Evolutionary conservation across 2,888 invertebrate species (phyloP).

Genomic region (Zootermopsis nevadensis): DNA sequence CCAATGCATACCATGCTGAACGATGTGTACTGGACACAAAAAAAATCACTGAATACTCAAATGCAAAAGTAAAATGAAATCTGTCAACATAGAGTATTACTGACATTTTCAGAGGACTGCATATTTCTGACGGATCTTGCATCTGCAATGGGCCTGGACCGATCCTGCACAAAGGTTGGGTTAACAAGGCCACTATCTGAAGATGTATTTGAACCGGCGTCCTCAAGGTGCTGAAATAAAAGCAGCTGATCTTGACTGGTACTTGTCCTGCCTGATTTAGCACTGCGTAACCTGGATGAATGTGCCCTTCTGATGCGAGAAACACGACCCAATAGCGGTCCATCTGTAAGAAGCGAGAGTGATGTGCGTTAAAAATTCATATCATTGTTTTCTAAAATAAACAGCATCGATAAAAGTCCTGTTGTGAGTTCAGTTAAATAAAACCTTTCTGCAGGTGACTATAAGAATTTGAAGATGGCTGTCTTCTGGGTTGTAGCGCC

Average conservation of each 20-base stretch:
- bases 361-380: too few relatives aligned
- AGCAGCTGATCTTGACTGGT: conserved; percentile 4
- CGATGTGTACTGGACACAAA: too few relatives aligned
- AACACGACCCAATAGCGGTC: conserved; percentile 61
- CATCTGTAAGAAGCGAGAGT: conserved; percentile 56
- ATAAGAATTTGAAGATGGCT: too few relatives aligned
- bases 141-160: neutral
- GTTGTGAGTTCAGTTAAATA: too few relatives aligned
- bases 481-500: too few relatives aligned
- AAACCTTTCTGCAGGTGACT: too few relatives aligned
- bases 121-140: neutral
- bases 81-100: neutral
- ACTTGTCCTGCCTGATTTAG: conserved; percentile 29
- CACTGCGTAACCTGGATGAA: conserved; percentile 58
- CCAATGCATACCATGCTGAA: too few relatives aligned
- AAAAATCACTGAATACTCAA: too few relatives aligned
- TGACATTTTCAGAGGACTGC: neutral
- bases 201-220: conserved; percentile 54
- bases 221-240: conserved; percentile 51
- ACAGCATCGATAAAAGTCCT: too few relatives aligned
- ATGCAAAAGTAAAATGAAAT: too few relatives aligned
- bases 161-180: conserved; percentile 38
- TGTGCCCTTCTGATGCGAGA: conserved; percentile 62
- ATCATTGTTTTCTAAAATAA: too few relatives aligned
- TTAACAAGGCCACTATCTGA: conserved; percentile 53